Conservation (phyloP, 2,113 vertebrate genomes). For the Clarias gariepinus region DNA sequence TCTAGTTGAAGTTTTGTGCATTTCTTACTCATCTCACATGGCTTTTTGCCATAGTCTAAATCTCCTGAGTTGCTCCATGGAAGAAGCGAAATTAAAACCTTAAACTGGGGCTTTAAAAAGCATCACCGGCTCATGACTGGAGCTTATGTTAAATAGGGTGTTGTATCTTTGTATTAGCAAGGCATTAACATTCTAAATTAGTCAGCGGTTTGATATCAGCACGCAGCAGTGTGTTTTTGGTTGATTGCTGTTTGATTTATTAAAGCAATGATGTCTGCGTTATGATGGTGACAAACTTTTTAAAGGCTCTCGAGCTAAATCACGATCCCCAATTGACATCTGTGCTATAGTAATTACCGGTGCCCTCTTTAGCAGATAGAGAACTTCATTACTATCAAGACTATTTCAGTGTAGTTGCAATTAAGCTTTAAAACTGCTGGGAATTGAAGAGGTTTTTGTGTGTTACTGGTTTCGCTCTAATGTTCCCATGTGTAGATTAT, state of each 20-base stretch:
- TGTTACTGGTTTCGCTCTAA: not conserved
- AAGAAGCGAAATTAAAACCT: constrained; percentile 85
- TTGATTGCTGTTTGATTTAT: constrained; percentile 20
- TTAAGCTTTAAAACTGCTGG: constrained; percentile 34
- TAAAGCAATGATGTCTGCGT: not conserved
- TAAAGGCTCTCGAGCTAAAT: constrained; percentile 41
- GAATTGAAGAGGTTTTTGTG: not conserved
- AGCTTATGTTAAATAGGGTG: not conserved
- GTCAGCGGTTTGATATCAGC: constrained; percentile 6
- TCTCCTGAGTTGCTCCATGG: constrained; percentile 90
- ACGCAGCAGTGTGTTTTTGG: not conserved
- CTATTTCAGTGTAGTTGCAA: constrained; percentile 42
- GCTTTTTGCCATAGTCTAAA: constrained; percentile 94
- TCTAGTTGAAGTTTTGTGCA: constrained; percentile 90
- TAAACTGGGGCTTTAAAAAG: constrained; percentile 97
- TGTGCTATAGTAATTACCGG: constrained; percentile 45
- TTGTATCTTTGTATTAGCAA: not conserved
- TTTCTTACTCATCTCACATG: constrained; percentile 95
- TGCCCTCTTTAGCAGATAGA: constrained; percentile 46
- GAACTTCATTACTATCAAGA: constrained; percentile 49
- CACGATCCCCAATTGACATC: constrained; percentile 37
- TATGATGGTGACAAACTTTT: constrained; percentile 31
- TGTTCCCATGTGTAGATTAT: not conserved
- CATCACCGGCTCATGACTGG: constrained; percentile 63
- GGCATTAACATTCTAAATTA: not conserved